These are phyloP conservation scores for Formica exsecta DNA, from an alignment of 1,140 invertebrate species.

Conservation along the genomic window DNA sequence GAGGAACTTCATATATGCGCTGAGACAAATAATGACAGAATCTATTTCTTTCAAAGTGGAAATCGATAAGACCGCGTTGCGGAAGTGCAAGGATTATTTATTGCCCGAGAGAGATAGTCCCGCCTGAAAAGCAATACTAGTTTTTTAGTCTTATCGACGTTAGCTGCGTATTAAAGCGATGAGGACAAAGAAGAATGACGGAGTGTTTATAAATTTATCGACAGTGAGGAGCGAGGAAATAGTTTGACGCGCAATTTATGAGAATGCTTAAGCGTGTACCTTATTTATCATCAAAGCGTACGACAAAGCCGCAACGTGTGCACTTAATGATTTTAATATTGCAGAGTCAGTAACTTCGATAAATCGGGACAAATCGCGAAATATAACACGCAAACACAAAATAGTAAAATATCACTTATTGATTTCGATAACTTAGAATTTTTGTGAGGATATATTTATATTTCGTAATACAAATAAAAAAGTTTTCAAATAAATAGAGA, in stretches of 20 bases:
- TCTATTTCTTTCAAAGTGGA: constrained; percentile 31
- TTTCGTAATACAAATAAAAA: background rate
- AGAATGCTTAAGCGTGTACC: constrained; percentile 46
- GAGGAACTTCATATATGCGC: background rate
- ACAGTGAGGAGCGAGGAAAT: constrained; percentile 41
- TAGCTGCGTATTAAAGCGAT: constrained; percentile 40
- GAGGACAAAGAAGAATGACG: constrained; percentile 41
- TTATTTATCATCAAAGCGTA: constrained; percentile 50
- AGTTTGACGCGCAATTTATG: constrained; percentile 57
- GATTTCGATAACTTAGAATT: constrained; percentile 16
- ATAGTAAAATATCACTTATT: background rate
- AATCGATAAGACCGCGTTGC: constrained; percentile 35
- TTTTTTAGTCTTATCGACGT: constrained; percentile 56
- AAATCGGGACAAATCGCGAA: constrained; percentile 27
- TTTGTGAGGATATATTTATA: background rate
- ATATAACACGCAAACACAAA: background rate
- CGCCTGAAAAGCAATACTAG: constrained; percentile 28
- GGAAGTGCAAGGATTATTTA: constrained; percentile 45
- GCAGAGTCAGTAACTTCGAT: constrained; percentile 33
- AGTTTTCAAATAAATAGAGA: background rate
- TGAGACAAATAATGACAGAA: constrained; percentile 50
- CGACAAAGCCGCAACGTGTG: constrained; percentile 27
- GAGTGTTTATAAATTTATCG: constrained; percentile 57
- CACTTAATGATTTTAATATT: constrained; percentile 44
- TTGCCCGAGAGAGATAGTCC: constrained; percentile 42